phyloP scores from a whole-genome alignment of 2,888 invertebrate species.

The Dioctria rufipes region DNA sequence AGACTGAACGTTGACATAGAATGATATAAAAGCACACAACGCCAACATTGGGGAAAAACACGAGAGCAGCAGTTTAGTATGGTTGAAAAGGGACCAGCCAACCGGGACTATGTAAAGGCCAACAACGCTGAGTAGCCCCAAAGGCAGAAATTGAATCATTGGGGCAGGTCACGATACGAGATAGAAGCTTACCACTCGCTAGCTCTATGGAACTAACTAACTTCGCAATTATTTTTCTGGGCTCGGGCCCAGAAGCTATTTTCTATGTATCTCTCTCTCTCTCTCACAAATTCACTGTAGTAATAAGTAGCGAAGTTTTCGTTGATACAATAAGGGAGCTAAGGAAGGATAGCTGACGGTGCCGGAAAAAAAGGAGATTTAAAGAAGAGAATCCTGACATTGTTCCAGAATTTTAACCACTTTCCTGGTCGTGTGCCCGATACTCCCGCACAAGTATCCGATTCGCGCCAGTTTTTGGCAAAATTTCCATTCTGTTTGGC shows the following conservation, averaged over 20 bases:
- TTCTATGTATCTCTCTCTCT: constrained; percentile 17
- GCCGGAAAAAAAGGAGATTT: background rate
- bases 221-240: constrained; percentile 44
- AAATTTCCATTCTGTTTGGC: constrained; percentile 38
- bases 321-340: background rate
- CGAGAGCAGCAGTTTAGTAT: background rate
- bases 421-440: background rate
- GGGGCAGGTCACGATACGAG: constrained; percentile 45
- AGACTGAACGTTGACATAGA: background rate
- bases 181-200: background rate
- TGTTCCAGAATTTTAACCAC: constrained; percentile 19
- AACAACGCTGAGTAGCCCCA: constrained; percentile 25
- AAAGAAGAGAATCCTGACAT: constrained; percentile 25
- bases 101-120: constrained; percentile 2
- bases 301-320: background rate
- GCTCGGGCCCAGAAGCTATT: constrained; percentile 10
- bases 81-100: background rate
- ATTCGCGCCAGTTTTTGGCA: constrained; percentile 7
- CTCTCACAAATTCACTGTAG: no score
- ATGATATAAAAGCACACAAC: constrained; percentile 4
- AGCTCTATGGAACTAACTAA: constrained; percentile 15
- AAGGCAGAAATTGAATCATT: constrained; percentile 49
- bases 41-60: background rate
- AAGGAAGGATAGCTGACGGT: no score
- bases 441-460: background rate